Base-by-base conservation (phyloP, 2,888 invertebrate species). In the Ephialtes manifestator region DNA sequence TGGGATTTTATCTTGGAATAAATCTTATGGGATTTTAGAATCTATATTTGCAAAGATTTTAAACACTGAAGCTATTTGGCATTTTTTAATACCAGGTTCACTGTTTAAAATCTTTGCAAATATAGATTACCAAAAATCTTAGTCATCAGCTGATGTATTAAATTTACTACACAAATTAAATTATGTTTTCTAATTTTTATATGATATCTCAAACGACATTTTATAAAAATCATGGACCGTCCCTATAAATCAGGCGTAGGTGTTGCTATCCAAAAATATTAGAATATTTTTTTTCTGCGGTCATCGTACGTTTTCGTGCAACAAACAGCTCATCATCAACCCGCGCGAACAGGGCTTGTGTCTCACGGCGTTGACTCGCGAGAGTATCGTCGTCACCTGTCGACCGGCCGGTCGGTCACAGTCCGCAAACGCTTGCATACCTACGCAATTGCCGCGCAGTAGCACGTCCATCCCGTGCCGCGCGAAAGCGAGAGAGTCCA, bases 181-280 rank as follows among this genome's bases (percentile, higher is more conserved):
- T n/a, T n/a, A n/a, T n/a, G n/a, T n/a, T n/a, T n/a, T n/a, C n/a
- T n/a, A n/a, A n/a, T n/a, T n/a, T n/a, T n/a, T n/a, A n/a, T n/a
- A n/a, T n/a, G n/a, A n/a, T n/a, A n/a, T n/a, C n/a, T n/a, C n/a
- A 13, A 43, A 46, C 28, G 4, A 11, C 7, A 35, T 51, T 65
- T 24, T 58, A 84, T 67, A 70, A 80, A 72, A 72, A 63, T 84
- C 81, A 84, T 84, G 58, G 81, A 84, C 81, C 76, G 71, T 72
- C 31, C 48, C 48, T 67, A 76, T 67, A 76, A 84, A 76, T 51
- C 84, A 58, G 28, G 60, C 65, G 77, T 74, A 63, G 80, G 84
- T 72, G 63, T 48, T 4, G 24, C 13, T 20, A 15, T 28, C 60
- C 35, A 65, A 65, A 65, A 65, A 65, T 39, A 65, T 39, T 39